Evolutionary conservation across 1,140 invertebrate genomes (phyloP), one percentile per base, ranked within the genome.

Genomic region (Polypedilum pembai): DNA sequence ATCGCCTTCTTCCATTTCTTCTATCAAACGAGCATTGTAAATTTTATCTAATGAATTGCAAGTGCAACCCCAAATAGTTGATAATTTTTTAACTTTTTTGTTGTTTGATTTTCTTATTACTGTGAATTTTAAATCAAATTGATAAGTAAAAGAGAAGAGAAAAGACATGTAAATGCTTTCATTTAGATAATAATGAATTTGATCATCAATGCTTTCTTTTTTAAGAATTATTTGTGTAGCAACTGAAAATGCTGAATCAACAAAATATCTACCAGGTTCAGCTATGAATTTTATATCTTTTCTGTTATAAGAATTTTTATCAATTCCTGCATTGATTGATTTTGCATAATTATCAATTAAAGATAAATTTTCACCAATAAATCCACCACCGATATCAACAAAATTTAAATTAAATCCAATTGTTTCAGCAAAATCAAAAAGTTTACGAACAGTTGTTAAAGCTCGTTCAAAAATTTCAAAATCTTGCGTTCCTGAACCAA

Each of bases 211-310:
- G 0, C 8, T 3, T 20, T 7, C 4, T 12, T 69, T 69, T 18
- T 69, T 69, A 0, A 69, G 12, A 18, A 69, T 20, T 40, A 85
- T 77, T 77, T 90, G 90, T 56, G 92, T 90, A 73, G 91, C 89
- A 18, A 99, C 86, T 20, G 95, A 97, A 83, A 94, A 98, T 4
- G 96, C 95, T 3, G 95, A 94, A 7, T 94, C 91, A 0, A 94
- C 94, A 83, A 95, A 98, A 84, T 92, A 99, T 7, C 96, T 88
- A n/a, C 97, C 97, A 4, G 97, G 96, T 83, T 99, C 97, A 17
- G 95, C 93, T 78, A 99, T 98, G n/a, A 73, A 99, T 89, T 17
- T 90, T 85, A n/a, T n/a, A 33, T 98, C 88, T 66, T 87, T 86
- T 63, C 24, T 80, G 78, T 89, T 33, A 3, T 1, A 88, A 12